These are phyloP conservation scores for Chelonus formosanus DNA, from an alignment of 2,888 invertebrate species.

Conservation along the genomic window DNA sequence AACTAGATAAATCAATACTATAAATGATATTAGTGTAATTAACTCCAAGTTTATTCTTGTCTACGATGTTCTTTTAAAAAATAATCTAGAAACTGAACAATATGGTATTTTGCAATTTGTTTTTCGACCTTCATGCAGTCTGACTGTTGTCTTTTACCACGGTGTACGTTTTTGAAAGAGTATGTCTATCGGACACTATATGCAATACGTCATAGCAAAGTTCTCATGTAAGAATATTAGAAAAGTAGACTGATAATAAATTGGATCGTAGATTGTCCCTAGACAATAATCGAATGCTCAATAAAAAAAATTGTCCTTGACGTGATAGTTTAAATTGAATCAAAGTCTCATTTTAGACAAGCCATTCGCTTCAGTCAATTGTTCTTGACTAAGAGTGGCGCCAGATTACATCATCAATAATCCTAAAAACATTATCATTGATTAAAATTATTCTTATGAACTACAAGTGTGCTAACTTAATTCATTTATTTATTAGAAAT, in stretches of 20 bases:
- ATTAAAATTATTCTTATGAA: neutral
- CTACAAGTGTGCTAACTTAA: neutral
- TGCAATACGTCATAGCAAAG: neutral
- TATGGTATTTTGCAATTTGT: slow-evolving; percentile 44
- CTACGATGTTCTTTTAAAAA: no score
- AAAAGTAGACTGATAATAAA: slow-evolving; percentile 1
- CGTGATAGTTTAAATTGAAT: slow-evolving; percentile 7
- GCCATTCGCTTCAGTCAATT: neutral
- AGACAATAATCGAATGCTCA: neutral
- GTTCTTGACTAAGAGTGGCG: slow-evolving; percentile 9
- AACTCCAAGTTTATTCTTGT: no score
- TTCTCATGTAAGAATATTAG: neutral
- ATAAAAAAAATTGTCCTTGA: slow-evolving; percentile 4
- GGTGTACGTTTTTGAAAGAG: slow-evolving; percentile 22
- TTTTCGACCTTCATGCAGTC: slow-evolving; percentile 35
- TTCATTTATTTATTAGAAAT: neutral
- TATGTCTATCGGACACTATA: slow-evolving; percentile 2
- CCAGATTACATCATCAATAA: slow-evolving; percentile 1
- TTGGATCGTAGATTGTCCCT: neutral
- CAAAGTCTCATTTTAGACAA: slow-evolving; percentile 11
- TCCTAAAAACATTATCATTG: neutral
- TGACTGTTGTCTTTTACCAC: slow-evolving; percentile 7
- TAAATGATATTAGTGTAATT: no score
- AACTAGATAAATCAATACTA: no score
- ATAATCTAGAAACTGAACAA: slow-evolving; percentile 16